These are phyloP conservation scores for Oryzias sinensis DNA, from an alignment of 2,797 vertebrate genomes.

Conservation along the genomic window DNA sequence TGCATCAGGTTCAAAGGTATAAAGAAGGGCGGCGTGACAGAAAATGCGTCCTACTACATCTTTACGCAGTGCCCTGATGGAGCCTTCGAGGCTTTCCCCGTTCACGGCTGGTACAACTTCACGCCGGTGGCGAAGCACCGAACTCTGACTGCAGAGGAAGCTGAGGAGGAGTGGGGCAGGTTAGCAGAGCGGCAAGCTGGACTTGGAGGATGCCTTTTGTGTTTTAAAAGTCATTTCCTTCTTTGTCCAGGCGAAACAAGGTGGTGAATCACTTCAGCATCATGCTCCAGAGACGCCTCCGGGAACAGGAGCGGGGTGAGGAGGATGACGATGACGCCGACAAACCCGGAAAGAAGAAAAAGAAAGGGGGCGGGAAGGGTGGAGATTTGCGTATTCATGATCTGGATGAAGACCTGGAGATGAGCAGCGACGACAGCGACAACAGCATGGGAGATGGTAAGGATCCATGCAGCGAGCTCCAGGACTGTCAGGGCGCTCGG, in stretches of 20 bases:
- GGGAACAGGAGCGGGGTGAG: conserved; percentile 83
- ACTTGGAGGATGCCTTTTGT: not conserved
- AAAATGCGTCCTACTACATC: conserved; percentile 94
- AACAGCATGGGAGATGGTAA: conserved; percentile 84
- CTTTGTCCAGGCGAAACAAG: conserved; percentile 84
- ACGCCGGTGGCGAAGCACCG: conserved; percentile 86
- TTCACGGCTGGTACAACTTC: conserved; percentile 93
- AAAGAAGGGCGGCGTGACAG: conserved; percentile 90
- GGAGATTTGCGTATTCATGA: conserved; percentile 87
- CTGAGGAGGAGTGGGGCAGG: conserved; percentile 92
- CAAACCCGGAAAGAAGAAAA: conserved; percentile 84
- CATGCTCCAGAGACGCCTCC: conserved; percentile 90
- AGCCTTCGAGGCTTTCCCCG: conserved; percentile 92
- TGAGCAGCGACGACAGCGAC: conserved; percentile 87
- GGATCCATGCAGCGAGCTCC: conserved; percentile 3
- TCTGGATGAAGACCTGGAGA: conserved; percentile 89
- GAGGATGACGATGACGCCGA: conserved; percentile 83
- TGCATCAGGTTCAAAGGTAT: conserved; percentile 85
- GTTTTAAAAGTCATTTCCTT: not conserved
- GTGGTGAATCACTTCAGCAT: conserved; percentile 95
- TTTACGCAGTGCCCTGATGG: conserved; percentile 92
- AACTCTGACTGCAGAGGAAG: conserved; percentile 91
- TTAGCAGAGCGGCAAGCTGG: conserved; percentile 36
- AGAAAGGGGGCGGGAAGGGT: conserved; percentile 73
- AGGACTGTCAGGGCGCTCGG: too few relatives aligned